Evolutionary conservation across 2,113 vertebrate species (phyloP), one percentile per base, ranked within the genome.

Genomic region (Ovibos moschatus): DNA sequence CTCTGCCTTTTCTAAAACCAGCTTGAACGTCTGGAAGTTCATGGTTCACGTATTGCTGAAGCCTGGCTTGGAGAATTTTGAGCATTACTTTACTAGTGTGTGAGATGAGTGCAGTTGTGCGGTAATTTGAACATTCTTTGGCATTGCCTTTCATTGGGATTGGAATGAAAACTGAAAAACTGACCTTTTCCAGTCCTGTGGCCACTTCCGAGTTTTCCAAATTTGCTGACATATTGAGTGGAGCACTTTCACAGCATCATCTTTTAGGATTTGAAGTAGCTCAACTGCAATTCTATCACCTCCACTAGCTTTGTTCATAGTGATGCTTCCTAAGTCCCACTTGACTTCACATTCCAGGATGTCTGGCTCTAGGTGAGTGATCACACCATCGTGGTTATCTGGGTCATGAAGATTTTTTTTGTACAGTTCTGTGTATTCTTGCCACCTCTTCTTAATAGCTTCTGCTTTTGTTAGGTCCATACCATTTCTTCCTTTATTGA

Each of bases 31-130:
- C 33, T 21, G 33, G 33, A 36, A 67, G 1, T 67, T 67, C 64
- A 67, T 0, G 0, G 33, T 67, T 67, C 33, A n/a, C 0, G 0
- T 67, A n/a, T n/a, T 67, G 4, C 33, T 67, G 16, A 67, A 36
- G 16, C 16, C 33, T 36, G 4, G 33, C 33, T 67, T 67, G 33
- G 64, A 36, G 64, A 67, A 36, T 67, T 67, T 67, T 36, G 8
- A 67, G 8, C 64, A 2, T 67, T 9, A 4, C 62, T 67, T 67
- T 2, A 4, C 7, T 67, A 67, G 33, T 0, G 0, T 67, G 62
- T 67, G 62, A 67, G 14, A 19, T 67, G 64, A 67, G 16, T n/a
- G 33, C 64, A n/a, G 2, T 19, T 67, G 64, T 36, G 33, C 0
- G 0, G 16, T 67, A 67, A 16, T 67, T 10, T 67, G 33, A 67